Evolutionary conservation across 2,797 vertebrate genomes (phyloP), one percentile per base, ranked within the genome.

Genomic region (Mallotus villosus): DNA sequence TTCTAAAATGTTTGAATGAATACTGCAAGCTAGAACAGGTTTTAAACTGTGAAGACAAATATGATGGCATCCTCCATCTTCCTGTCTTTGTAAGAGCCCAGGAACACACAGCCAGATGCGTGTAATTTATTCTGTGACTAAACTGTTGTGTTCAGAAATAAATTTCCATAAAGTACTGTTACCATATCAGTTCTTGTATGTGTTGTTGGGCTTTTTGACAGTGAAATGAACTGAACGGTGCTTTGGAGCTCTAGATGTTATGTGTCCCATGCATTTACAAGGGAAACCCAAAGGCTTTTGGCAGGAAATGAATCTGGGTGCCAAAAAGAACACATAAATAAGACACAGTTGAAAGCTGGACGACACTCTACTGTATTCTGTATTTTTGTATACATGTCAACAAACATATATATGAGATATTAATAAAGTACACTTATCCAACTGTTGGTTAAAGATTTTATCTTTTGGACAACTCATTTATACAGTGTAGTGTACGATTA

Each of bases 361-460:
- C 86, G 89, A 88, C 85, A 90, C 91, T 34, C 32, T 91, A 91
- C 92, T 93, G 90, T 92, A 91, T 91, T 93, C 88, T 93, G 92
- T 93, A 93, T 93, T 94, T 92, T 94, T 93, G 90, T 94, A 93
- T 91, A 90, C 92, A 93, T 93, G 88, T 94, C 91, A 92, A 91
- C 89, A 92, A 89, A 90, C 90, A 78, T 81, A 90, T 92, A 90
- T 91, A 92, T 90, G 82, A 91, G 83, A 89, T 90, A 92, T 93
- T 85, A 94, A 93, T 93, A 94, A 94, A 94, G 88, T 88, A 87
- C 90, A 90, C 75, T 74, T 94, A 92, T 90, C 84, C 89, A 86
- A 58, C 29, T 34, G 19, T 59, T 60, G 58, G 58, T 25, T 60
- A 22, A 25, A 60, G 6, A 58, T 46, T 12, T 14, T 46, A 46